These are phyloP conservation scores for Oscheius onirici DNA, from an alignment of 2,888 invertebrate genomes.

Conservation along the genomic window DNA sequence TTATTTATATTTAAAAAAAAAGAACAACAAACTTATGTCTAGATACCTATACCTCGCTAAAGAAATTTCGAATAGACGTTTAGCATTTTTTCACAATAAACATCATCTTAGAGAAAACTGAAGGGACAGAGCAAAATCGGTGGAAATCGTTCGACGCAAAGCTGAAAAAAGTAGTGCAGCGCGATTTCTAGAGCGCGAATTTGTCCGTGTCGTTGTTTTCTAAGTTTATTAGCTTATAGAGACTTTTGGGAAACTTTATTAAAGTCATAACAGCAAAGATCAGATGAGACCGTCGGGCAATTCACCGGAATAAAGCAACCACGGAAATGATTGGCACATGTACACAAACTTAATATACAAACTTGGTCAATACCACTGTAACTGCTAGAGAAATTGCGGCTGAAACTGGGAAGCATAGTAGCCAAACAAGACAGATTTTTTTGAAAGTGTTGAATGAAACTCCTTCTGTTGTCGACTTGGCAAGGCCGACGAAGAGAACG, in stretches of 20 bases:
- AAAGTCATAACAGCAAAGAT: background rate
- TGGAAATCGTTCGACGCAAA: too few relatives aligned
- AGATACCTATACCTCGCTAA: too few relatives aligned
- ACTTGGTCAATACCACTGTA: slow-evolving; percentile 46
- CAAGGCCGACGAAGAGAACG: slow-evolving; percentile 61
- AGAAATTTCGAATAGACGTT: too few relatives aligned
- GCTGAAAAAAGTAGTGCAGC: too few relatives aligned
- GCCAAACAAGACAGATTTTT: slow-evolving; percentile 53
- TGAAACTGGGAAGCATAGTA: slow-evolving; percentile 58
- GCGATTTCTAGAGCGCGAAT: too few relatives aligned
- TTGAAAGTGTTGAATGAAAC: slow-evolving; percentile 52
- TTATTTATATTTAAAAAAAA: too few relatives aligned
- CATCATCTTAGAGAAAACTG: too few relatives aligned
- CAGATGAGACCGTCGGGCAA: background rate
- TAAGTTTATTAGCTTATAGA: background rate
- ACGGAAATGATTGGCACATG: background rate
- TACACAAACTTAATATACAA: slow-evolving; percentile 32
- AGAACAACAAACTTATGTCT: too few relatives aligned
- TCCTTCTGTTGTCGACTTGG: slow-evolving; percentile 53
- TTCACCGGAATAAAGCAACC: background rate
- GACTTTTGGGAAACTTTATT: background rate
- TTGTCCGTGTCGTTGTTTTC: too few relatives aligned
- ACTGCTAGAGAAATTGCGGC: slow-evolving; percentile 48
- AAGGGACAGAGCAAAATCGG: too few relatives aligned
- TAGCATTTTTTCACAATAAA: too few relatives aligned